phyloP scores from a whole-genome alignment of 2,888 invertebrate genomes.

The Congeria kusceri region DNA sequence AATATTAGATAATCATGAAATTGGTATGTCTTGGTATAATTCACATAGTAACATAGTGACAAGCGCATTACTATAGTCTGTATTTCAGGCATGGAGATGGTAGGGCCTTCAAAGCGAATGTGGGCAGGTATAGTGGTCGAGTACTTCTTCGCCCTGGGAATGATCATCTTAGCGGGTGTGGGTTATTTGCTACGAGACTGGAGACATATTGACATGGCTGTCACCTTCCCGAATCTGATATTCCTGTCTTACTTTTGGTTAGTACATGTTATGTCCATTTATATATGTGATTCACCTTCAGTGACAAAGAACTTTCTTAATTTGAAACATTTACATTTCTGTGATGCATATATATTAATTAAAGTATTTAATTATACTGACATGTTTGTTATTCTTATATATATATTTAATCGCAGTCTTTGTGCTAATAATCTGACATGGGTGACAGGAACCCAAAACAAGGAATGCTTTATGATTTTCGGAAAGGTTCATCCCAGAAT shows the following conservation, averaged over 20 bases:
- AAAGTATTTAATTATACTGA: no score
- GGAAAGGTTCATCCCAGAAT: constrained; percentile 71
- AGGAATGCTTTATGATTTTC: neutral
- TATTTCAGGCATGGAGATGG: constrained; percentile 84
- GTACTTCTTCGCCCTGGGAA: constrained; percentile 84
- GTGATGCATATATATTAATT: no score
- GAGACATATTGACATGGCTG: constrained; percentile 75
- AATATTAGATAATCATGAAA: no score
- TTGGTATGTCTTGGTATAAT: no score
- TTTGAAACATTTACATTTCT: no score
- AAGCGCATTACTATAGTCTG: neutral
- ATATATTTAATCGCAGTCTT: no score
- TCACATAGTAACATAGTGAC: no score
- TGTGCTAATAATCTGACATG: no score
- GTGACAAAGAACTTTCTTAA: no score
- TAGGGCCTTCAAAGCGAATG: constrained; percentile 84
- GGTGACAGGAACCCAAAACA: no score
- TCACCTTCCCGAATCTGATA: constrained; percentile 62
- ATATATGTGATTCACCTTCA: no score
- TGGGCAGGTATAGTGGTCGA: constrained; percentile 84
- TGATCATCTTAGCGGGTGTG: constrained; percentile 73
- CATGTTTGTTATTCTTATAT: no score
- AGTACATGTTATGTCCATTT: constrained; percentile 15
- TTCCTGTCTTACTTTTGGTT: constrained; percentile 76
- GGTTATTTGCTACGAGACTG: constrained; percentile 78